phyloP scores from a whole-genome alignment of 2,113 vertebrate genomes.

The Danionella cerebrum region DNA sequence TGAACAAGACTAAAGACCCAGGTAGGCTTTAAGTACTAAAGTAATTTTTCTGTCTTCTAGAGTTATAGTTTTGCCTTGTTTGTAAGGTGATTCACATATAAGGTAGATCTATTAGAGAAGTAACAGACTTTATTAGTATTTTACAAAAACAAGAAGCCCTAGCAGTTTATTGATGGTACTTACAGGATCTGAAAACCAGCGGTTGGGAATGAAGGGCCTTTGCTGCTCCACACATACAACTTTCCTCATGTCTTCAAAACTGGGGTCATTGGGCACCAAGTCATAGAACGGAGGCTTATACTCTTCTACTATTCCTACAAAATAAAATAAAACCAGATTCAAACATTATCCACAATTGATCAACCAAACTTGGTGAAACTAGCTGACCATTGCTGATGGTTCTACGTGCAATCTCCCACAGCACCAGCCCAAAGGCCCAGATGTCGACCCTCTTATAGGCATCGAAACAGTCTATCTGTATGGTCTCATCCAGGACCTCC shows the following conservation, averaged over 20 bases:
- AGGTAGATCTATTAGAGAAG: no score
- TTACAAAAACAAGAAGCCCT: no score
- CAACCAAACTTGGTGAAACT: neutral
- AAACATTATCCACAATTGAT: no score
- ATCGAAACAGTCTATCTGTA: slow-evolving; percentile 72
- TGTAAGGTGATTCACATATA: no score
- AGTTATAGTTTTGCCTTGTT: no score
- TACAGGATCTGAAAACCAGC: slow-evolving; percentile 75
- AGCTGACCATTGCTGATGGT: slow-evolving; percentile 70
- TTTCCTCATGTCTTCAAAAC: slow-evolving; percentile 76
- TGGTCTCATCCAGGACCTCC: slow-evolving; percentile 70
- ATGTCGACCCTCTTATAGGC: slow-evolving; percentile 73
- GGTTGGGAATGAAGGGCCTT: slow-evolving; percentile 72
- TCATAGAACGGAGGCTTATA: slow-evolving; percentile 75
- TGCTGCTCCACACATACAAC: slow-evolving; percentile 76
- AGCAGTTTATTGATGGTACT: slow-evolving; percentile 24
- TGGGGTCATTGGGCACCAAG: slow-evolving; percentile 72
- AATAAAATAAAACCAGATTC: neutral
- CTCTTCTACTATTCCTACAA: slow-evolving; percentile 69
- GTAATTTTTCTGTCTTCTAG: no score
- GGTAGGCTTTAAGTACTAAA: no score
- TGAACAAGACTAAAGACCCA: no score
- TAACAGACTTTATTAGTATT: no score
- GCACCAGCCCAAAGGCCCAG: slow-evolving; percentile 72
- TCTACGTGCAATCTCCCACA: slow-evolving; percentile 71